Evolutionary conservation across 2,797 vertebrate genomes (phyloP), one percentile per base, ranked within the genome.

Genomic region (Chromis chromis): DNA sequence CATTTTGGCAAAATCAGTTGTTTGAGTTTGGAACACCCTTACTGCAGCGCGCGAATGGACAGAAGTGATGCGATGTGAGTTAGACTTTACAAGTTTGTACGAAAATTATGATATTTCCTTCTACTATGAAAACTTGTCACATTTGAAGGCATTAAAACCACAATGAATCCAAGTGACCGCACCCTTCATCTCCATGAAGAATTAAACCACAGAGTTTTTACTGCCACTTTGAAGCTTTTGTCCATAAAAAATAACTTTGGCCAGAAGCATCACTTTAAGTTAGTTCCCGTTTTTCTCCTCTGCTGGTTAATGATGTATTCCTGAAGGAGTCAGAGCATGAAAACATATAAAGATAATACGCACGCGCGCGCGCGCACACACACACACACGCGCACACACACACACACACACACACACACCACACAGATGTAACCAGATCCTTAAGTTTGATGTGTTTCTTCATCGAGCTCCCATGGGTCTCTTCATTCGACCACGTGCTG

Each of bases 361-460:
- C 68, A 49, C 33, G 25, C 4, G 25, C 25, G 25, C 28, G 6
- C 56, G 27, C 19, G 74, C 14, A 71, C 3, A 60, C 46, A 59
- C 39, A 53, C 58, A 75, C 58, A 70, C 62, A 70, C 65, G 60
- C 62, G 49, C 68, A 44, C 46, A 61, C 68, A 49, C 33, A 52
- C 40, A 72, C 53, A 59, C 50, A 60, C 54, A 67, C 40, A 49
- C 49, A 71, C 17, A 65, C 6, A 53, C 13, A 54, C 70, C 17
- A 65, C 6, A 53, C 13, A 54, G 13, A 12, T 65, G 78, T 74
- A 90, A 87, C 58, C 57, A 78, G 77, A 89, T 66, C 77, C 61
- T 70, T 22, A 59, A 78, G 76, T 74, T 80, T 73, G 74, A 84
- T 84, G 71, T 74, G 78, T 79, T 88, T 88, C 66, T 83, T 66